Percentiles rank a stretch among this genome's conserved stretches.
Evolutionary conservation across 1,140 invertebrate species (phyloP).

Genomic region (Thaumatotibia leucotreta): DNA sequence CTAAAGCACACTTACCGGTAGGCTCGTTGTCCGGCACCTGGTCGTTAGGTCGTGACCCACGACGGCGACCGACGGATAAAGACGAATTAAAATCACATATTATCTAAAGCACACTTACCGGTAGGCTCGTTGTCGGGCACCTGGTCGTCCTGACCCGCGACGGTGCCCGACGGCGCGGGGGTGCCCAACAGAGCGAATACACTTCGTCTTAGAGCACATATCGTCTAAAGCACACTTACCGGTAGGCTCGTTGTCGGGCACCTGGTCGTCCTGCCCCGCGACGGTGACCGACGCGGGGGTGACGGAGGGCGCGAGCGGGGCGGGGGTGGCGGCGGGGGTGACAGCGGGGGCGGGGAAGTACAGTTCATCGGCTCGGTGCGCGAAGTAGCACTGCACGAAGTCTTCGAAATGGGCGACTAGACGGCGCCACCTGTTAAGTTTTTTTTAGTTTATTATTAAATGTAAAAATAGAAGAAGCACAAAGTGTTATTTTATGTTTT

Average conservation of each 20-base stretch:
- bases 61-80: constrained; percentile 78
- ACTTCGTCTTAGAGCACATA: too few relatives aligned
- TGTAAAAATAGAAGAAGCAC: too few relatives aligned
- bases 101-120: background rate
- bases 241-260: background rate
- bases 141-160: too few relatives aligned
- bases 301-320: constrained; percentile 16
- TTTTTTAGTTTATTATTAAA: too few relatives aligned
- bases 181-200: too few relatives aligned
- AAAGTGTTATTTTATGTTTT: too few relatives aligned
- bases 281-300: constrained; percentile 29
- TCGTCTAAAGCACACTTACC: background rate
- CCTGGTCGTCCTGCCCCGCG: background rate
- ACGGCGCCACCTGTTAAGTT: constrained; percentile 81
- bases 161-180: constrained; percentile 33
- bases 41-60: background rate
- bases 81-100: too few relatives aligned
- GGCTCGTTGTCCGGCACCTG: too few relatives aligned
- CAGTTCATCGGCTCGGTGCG: constrained; percentile 84
- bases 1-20: too few relatives aligned
- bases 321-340: too few relatives aligned
- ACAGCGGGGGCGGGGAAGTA: constrained; percentile 74
- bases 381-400: constrained; percentile 92
- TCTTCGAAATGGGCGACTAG: constrained; percentile 94
- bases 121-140: background rate